A percentile compares a stretch with the other conserved stretches of the same genome.
phyloP scores from a whole-genome alignment of 1,140 invertebrate species.

The Megalopta genalis region DNA sequence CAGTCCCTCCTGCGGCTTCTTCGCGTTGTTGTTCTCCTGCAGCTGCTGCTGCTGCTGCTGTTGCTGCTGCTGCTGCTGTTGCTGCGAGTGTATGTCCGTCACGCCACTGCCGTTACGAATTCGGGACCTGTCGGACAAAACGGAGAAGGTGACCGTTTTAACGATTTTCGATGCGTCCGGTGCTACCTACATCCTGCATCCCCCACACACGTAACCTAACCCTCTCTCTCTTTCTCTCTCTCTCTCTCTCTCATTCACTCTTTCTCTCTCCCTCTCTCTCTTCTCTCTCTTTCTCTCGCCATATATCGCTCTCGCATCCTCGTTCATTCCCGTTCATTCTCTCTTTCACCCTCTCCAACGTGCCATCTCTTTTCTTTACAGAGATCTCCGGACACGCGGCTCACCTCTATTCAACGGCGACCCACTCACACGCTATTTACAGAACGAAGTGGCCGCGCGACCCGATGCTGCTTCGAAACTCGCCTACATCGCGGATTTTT shows the following conservation, averaged over 20 bases:
- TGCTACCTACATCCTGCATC: neutral
- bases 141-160: neutral
- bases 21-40: slow-evolving; percentile 76
- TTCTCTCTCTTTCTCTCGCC: no score
- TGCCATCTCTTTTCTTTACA: no score
- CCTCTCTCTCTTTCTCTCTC: neutral
- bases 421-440: slow-evolving; percentile 20
- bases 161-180: slow-evolving; percentile 19
- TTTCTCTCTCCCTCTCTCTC: no score
- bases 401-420: slow-evolving; percentile 16
- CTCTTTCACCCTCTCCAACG: no score
- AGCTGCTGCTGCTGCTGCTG: slow-evolving; percentile 74
- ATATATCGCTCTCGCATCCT: no score
- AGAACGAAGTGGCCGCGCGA: slow-evolving; percentile 17
- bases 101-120: slow-evolving; percentile 75
- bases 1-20: slow-evolving; percentile 73
- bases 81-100: slow-evolving; percentile 76
- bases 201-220: neutral
- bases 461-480: neutral
- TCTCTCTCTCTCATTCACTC: no score
- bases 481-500: slow-evolving; percentile 1
- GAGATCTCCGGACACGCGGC: neutral
- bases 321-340: no score
- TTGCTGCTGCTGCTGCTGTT: slow-evolving; percentile 72
- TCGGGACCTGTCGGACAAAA: slow-evolving; percentile 72